Percentiles rank a stretch among this genome's conserved stretches.
Evolutionary conservation across 2,888 invertebrate genomes (phyloP).

Genomic region (Eumerus sabulonum): DNA sequence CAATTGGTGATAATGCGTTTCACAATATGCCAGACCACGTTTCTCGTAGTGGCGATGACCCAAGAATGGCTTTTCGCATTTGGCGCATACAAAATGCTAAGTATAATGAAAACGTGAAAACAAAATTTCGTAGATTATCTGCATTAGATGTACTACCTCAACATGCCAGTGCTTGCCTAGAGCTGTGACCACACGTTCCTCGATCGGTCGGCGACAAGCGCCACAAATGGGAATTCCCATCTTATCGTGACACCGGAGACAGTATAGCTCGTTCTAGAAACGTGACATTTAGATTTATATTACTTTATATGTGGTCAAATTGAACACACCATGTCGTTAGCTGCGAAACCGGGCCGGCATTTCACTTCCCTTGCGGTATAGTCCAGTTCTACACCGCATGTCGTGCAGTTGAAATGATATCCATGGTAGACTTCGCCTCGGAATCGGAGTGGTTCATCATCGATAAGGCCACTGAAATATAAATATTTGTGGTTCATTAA

Average conservation of each 20-base stretch:
- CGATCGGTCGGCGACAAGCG: slow-evolving; percentile 98
- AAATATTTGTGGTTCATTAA: too few relatives aligned
- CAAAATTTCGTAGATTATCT: background rate
- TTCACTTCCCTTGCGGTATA: slow-evolving; percentile 97
- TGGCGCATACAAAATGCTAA: slow-evolving; percentile 99
- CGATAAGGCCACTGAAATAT: slow-evolving; percentile 89
- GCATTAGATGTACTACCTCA: slow-evolving; percentile 84
- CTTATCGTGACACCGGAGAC: slow-evolving; percentile 98
- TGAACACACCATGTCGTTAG: slow-evolving; percentile 90
- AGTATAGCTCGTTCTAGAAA: slow-evolving; percentile 94
- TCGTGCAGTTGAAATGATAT: slow-evolving; percentile 98
- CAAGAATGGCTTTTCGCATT: slow-evolving; percentile 99
- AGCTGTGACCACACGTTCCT: slow-evolving; percentile 98
- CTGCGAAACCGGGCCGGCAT: slow-evolving; percentile 92
- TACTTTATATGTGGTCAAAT: too few relatives aligned
- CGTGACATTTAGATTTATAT: too few relatives aligned
- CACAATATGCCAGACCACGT: slow-evolving; percentile 98
- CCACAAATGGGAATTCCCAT: slow-evolving; percentile 99
- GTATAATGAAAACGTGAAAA: too few relatives aligned
- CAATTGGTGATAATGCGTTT: slow-evolving; percentile 98
- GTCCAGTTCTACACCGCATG: slow-evolving; percentile 94
- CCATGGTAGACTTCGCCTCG: slow-evolving; percentile 99
- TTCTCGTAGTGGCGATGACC: slow-evolving; percentile 99
- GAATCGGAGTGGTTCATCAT: slow-evolving; percentile 93
- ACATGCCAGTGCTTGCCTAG: slow-evolving; percentile 99